phyloP scores from a whole-genome alignment of 2,113 vertebrate genomes.

The Lepus timidus region DNA sequence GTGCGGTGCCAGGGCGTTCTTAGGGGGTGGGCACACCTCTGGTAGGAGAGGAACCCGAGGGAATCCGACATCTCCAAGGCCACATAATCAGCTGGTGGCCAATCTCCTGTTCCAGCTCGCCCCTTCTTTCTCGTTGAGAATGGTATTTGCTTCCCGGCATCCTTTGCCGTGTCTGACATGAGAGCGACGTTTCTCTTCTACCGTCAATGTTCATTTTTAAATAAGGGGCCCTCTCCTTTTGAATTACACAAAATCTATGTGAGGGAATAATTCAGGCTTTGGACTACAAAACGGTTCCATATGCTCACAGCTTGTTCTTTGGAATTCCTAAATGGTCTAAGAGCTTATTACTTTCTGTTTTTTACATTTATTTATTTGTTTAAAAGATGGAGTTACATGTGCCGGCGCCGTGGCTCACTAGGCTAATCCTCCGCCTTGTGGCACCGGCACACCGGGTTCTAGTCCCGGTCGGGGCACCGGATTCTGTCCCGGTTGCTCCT shows the following conservation, averaged over 20 bases:
- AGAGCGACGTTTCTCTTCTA: not conserved
- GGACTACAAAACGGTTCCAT: not conserved
- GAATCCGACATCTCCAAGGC: not conserved
- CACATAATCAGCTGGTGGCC: too few species aligned
- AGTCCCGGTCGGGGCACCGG: too few species aligned
- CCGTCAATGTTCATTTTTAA: conserved; percentile 15
- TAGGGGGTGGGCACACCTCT: fast-evolving
- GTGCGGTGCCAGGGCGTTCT: not conserved
- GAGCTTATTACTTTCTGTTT: not conserved
- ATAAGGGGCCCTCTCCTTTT: not conserved
- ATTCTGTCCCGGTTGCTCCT: too few species aligned
- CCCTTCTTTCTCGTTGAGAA: not conserved
- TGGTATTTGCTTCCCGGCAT: not conserved
- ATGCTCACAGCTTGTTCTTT: not conserved
- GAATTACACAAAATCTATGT: not conserved
- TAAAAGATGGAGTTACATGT: too few species aligned
- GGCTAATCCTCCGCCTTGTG: too few species aligned
- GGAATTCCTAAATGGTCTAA: not conserved
- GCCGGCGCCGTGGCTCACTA: too few species aligned
- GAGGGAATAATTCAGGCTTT: not conserved
- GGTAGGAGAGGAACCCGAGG: not conserved
- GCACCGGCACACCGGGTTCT: too few species aligned
- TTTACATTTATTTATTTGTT: too few species aligned
- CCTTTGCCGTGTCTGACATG: not conserved
- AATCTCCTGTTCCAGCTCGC: not conserved